A percentile compares a stretch with the other conserved stretches of the same genome.
These are phyloP conservation scores for Eupithecia dodoneata DNA, from an alignment of 2,888 invertebrate species.

Conservation along the genomic window DNA sequence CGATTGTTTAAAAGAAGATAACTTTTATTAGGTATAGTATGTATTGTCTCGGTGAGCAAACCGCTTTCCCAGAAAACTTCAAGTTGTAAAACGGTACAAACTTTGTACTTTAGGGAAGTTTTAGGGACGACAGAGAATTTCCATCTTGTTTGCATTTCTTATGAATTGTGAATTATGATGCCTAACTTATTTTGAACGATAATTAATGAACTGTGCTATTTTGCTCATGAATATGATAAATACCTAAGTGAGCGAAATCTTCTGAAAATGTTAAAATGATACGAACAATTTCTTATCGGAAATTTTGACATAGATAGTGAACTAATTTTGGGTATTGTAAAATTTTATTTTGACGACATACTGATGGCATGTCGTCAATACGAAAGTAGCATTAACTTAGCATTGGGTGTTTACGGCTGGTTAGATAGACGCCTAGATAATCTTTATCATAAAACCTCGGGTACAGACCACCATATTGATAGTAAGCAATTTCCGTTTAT, in stretches of 20 bases:
- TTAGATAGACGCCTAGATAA: background rate
- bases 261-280: background rate
- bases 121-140: slow-evolving; percentile 13
- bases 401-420: background rate
- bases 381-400: background rate
- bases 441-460: background rate
- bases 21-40: slow-evolving; percentile 7
- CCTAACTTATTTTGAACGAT: slow-evolving; percentile 21
- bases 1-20: slow-evolving; percentile 30
- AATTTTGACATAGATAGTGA: background rate
- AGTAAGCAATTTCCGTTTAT: background rate
- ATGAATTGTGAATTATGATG: slow-evolving; percentile 29
- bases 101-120: slow-evolving; percentile 17
- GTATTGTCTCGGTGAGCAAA: slow-evolving; percentile 8
- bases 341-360: background rate
- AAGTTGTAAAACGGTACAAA: slow-evolving; percentile 18
- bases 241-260: background rate
- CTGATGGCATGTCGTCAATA: background rate
- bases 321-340: background rate
- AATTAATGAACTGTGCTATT: slow-evolving; percentile 15
- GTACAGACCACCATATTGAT: background rate
- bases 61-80: background rate
- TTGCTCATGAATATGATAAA: background rate
- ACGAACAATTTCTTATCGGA: background rate
- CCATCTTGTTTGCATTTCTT: slow-evolving; percentile 18